phyloP scores from a whole-genome alignment of 1,140 invertebrate species.

The Propsilocerus akamusi region DNA sequence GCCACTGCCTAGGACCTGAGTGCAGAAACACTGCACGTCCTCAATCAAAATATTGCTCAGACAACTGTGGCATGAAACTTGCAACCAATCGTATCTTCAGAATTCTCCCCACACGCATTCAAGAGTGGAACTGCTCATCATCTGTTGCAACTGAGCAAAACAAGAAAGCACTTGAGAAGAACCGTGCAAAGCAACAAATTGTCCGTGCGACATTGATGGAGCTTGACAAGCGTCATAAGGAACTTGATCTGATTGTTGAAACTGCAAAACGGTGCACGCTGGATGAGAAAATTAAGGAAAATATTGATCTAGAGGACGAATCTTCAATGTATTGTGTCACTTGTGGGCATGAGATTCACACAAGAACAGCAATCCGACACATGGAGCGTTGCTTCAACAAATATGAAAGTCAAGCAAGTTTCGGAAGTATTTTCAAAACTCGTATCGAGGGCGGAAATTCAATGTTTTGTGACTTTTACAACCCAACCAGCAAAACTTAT shows the following conservation, averaged over 20 bases:
- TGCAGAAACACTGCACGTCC: conserved; percentile 59
- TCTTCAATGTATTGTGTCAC: conserved; percentile 90
- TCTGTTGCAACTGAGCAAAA: conserved; percentile 78
- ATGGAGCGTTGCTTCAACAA: conserved; percentile 94
- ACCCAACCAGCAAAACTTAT: conserved; percentile 75
- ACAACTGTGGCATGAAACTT: conserved; percentile 80
- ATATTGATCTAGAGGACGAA: conserved; percentile 42
- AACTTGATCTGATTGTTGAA: conserved; percentile 67
- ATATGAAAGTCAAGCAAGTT: conserved; percentile 93
- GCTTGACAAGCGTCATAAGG: conserved; percentile 52
- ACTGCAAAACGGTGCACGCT: conserved; percentile 48
- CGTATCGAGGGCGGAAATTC: conserved; percentile 81
- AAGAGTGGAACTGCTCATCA: conserved; percentile 83
- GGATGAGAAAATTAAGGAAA: conserved; percentile 37
- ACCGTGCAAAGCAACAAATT: conserved; percentile 57
- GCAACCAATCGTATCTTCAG: conserved; percentile 74
- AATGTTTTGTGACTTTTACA: conserved; percentile 97
- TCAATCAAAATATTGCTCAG: conserved; percentile 89
- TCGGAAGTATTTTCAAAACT: conserved; percentile 86
- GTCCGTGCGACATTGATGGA: conserved; percentile 57
- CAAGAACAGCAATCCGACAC: conserved; percentile 73
- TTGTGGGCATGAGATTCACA: conserved; percentile 85
- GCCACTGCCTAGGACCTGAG: conserved; percentile 83
- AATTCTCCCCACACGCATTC: conserved; percentile 77
- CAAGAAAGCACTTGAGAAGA: conserved; percentile 58